These are phyloP conservation scores for Brotula barbata DNA, from an alignment of 2,797 vertebrate species.

Conservation along the genomic window DNA sequence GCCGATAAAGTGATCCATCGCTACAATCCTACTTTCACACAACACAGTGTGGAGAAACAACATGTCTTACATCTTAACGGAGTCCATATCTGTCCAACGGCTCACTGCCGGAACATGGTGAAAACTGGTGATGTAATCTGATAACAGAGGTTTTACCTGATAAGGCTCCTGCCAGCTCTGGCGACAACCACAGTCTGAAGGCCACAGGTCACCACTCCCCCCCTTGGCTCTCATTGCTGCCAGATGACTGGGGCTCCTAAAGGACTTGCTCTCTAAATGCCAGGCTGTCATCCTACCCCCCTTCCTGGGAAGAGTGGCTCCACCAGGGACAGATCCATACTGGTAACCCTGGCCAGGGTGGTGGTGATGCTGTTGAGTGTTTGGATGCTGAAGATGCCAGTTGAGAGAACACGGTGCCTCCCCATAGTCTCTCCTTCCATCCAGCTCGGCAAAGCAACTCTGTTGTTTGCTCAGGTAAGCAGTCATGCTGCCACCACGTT, in stretches of 20 bases:
- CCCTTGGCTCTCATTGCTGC: constrained; percentile 70
- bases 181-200: constrained; percentile 78
- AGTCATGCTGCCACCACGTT: constrained; percentile 74
- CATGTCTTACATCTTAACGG: background rate
- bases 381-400: constrained; percentile 78
- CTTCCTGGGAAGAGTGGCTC: constrained; percentile 73
- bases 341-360: constrained; percentile 40
- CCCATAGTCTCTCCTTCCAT: constrained; percentile 59
- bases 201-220: constrained; percentile 80
- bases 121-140: constrained; percentile 1
- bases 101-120: background rate
- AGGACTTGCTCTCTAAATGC: constrained; percentile 74
- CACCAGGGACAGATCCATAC: constrained; percentile 60
- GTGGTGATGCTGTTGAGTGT: constrained; percentile 58
- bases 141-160: constrained; percentile 70
- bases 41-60: background rate
- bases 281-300: constrained; percentile 69
- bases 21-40: background rate
- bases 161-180: constrained; percentile 81
- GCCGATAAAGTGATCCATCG: background rate
- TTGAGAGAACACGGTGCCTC: constrained; percentile 79
- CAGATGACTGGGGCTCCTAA: constrained; percentile 78
- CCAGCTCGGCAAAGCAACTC: constrained; percentile 78
- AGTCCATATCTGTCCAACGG: background rate
- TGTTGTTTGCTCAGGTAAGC: constrained; percentile 82